Conservation (phyloP, 1,140 invertebrate species). For the Babylonia areolata region DNA sequence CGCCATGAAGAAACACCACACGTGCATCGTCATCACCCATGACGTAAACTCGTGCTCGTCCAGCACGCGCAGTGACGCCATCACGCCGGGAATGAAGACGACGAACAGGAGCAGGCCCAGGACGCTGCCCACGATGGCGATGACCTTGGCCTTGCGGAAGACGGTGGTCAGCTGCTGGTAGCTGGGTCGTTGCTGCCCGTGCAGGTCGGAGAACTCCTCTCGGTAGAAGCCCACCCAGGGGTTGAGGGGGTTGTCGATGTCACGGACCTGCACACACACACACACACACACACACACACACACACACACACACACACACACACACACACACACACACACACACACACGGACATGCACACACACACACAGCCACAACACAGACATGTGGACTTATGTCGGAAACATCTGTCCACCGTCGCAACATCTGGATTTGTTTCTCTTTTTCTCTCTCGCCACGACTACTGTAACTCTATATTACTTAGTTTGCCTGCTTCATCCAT, state of each 20-base stretch:
- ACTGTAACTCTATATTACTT: no score
- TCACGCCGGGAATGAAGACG: slow-evolving; percentile 55
- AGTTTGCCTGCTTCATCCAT: no score
- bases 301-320: no score
- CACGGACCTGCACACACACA: slow-evolving; percentile 57
- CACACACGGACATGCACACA: no score
- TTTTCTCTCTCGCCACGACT: no score
- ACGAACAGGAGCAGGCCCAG: slow-evolving; percentile 44
- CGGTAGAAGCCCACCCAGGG: slow-evolving; percentile 70
- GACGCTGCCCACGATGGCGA: slow-evolving; percentile 52
- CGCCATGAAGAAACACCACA: slow-evolving; percentile 57
- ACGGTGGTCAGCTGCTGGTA: slow-evolving; percentile 43
- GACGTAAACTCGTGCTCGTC: slow-evolving; percentile 42
- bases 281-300: no score
- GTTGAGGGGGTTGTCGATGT: slow-evolving; percentile 74
- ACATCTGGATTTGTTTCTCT: no score
- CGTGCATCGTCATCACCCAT: slow-evolving; percentile 48
- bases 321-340: no score
- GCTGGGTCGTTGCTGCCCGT: slow-evolving; percentile 49
- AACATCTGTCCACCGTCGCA: no score
- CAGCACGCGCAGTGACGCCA: slow-evolving; percentile 57
- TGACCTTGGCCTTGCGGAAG: slow-evolving; percentile 51
- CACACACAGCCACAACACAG: no score
- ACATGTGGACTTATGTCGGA: no score
- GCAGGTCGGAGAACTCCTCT: slow-evolving; percentile 52